These are phyloP conservation scores for Anguilla rostrata DNA, from an alignment of 2,113 vertebrate genomes.

Conservation along the genomic window DNA sequence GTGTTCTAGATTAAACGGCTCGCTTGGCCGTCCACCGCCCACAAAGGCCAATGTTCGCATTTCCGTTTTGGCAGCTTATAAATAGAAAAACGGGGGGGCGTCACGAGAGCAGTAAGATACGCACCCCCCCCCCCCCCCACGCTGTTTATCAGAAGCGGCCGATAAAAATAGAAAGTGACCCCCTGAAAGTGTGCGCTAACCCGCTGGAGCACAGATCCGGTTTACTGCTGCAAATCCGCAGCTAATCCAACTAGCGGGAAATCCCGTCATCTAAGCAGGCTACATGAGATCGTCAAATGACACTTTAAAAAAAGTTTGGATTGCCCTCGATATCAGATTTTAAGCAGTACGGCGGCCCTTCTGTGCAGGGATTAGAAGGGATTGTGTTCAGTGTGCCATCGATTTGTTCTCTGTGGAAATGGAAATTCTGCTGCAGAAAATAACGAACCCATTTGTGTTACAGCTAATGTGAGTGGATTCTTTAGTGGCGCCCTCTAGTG, in stretches of 20 bases:
- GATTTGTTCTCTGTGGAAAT: too few relatives aligned
- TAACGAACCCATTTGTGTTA: background rate
- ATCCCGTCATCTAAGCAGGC: background rate
- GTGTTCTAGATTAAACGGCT: background rate
- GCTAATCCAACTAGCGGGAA: conserved; percentile 39
- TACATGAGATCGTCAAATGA: background rate
- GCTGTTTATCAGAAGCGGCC: background rate
- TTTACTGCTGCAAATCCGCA: conserved; percentile 9
- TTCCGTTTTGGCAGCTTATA: background rate
- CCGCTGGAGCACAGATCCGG: background rate
- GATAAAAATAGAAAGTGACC: conserved; percentile 12
- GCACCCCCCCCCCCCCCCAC: too few relatives aligned
- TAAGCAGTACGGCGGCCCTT: background rate
- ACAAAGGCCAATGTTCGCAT: background rate
- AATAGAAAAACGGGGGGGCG: background rate
- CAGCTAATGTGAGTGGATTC: background rate
- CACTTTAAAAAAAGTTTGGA: background rate
- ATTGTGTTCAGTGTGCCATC: background rate
- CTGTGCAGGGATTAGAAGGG: background rate
- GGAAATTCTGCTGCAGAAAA: background rate
- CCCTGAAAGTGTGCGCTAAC: background rate
- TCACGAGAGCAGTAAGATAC: background rate
- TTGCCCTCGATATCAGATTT: background rate
- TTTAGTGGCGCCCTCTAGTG: background rate
- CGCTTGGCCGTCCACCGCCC: background rate